A percentile compares a stretch with the other conserved stretches of the same genome.
phyloP scores from a whole-genome alignment of 2,113 vertebrate genomes.

The Glaucidium brasilianum region DNA sequence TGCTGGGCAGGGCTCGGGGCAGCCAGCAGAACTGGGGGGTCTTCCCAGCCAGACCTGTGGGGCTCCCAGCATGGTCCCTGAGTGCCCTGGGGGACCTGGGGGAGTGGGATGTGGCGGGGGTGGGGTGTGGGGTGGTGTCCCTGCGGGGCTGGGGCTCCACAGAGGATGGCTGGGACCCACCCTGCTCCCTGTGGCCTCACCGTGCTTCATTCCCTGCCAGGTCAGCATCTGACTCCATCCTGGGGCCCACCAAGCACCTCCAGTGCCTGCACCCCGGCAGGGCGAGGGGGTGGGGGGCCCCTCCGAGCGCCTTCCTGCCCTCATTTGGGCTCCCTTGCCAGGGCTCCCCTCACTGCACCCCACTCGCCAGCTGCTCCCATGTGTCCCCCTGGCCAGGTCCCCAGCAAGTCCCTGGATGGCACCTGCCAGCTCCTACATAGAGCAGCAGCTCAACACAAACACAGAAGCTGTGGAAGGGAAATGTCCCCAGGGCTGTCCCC shows the following conservation, averaged over 20 bases:
- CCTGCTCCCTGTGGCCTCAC: too few relatives aligned
- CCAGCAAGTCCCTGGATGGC: background rate
- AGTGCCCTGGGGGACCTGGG: too few relatives aligned
- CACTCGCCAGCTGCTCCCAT: background rate
- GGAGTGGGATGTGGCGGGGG: accelerated
- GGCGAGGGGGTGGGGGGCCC: background rate
- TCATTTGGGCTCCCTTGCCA: background rate
- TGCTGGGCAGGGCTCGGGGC: background rate
- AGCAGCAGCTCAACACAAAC: background rate
- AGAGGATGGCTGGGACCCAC: background rate
- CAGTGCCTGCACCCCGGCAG: background rate
- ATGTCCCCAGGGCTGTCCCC: background rate
- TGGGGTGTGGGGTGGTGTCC: background rate
- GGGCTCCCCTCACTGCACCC: background rate
- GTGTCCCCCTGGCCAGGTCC: too few relatives aligned
- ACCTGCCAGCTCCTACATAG: background rate
- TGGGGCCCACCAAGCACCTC: background rate
- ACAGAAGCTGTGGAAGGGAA: background rate
- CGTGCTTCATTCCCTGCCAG: background rate
- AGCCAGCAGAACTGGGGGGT: background rate
- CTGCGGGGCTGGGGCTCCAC: too few relatives aligned
- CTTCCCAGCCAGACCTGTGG: accelerated
- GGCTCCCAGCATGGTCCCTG: accelerated
- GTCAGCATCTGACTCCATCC: accelerated
- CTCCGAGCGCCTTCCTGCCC: background rate